A percentile compares a stretch with the other conserved stretches of the same genome.
phyloP scores from a whole-genome alignment of 2,797 vertebrate species.

The Tenualosa thibaudeaui region DNA sequence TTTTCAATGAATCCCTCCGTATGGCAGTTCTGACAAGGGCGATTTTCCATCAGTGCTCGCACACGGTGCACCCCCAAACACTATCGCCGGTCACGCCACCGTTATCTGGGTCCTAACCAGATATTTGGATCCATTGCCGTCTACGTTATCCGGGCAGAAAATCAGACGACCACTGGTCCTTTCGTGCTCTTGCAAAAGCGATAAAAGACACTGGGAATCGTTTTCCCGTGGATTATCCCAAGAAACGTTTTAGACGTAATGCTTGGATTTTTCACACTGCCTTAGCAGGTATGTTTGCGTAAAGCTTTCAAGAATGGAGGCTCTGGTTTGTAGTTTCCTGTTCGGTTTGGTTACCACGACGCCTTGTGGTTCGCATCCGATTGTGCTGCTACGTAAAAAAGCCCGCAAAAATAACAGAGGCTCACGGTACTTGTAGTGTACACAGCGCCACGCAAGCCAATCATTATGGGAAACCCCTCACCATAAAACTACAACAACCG shows the following conservation, averaged over 20 bases:
- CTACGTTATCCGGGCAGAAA: slow-evolving; percentile 24
- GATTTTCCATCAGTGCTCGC: neutral
- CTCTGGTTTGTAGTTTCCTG: slow-evolving; percentile 42
- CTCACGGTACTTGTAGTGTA: slow-evolving; percentile 43
- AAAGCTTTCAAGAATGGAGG: slow-evolving; percentile 52
- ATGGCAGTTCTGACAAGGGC: slow-evolving; percentile 17
- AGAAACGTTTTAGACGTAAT: slow-evolving; percentile 44
- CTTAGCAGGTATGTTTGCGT: slow-evolving; percentile 33
- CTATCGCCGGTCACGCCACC: neutral
- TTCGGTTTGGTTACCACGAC: slow-evolving; percentile 56
- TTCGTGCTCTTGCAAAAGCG: neutral
- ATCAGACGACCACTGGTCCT: slow-evolving; percentile 15
- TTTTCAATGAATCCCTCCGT: slow-evolving; percentile 23
- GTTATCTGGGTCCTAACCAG: slow-evolving; percentile 8
- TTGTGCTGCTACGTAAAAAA: slow-evolving; percentile 32
- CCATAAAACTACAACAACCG: slow-evolving; percentile 41
- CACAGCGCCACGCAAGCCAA: neutral
- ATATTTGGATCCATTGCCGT: neutral
- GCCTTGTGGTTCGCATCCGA: slow-evolving; percentile 45
- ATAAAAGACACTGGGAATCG: slow-evolving; percentile 16
- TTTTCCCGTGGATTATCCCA: slow-evolving; percentile 39
- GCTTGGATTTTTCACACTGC: neutral
- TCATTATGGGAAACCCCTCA: neutral
- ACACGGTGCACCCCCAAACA: neutral
- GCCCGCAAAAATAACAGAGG: neutral